Conservation (phyloP, 2,113 vertebrate genomes). For the Boleophthalmus pectinirostris region DNA sequence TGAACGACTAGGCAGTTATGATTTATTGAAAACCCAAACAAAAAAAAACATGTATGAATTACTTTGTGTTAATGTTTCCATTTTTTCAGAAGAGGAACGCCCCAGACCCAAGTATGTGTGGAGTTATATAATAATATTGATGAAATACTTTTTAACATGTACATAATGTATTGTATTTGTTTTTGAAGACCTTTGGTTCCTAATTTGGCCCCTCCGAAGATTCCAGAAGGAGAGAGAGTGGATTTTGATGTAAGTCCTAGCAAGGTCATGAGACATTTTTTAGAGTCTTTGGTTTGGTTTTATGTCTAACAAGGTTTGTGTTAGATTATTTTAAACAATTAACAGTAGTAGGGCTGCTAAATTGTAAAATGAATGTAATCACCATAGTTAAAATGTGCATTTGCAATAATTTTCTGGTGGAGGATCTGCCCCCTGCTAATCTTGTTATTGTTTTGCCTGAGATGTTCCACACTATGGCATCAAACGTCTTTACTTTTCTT, state of each 20-base stretch:
- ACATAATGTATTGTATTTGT: not conserved
- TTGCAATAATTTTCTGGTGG: no score
- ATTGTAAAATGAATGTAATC: no score
- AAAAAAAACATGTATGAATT: not conserved
- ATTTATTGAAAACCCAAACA: not conserved
- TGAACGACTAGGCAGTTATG: not conserved
- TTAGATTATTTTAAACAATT: no score
- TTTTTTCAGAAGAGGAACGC: slow-evolving; percentile 73
- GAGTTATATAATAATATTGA: not conserved
- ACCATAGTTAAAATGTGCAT: no score
- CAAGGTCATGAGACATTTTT: not conserved
- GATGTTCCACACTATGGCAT: no score
- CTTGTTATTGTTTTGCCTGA: no score
- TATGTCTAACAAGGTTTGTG: no score
- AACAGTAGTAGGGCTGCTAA: no score
- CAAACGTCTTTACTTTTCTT: no score
- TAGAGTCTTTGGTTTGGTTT: no score
- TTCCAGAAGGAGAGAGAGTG: slow-evolving; percentile 80
- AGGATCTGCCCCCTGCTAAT: no score
- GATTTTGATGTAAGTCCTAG: slow-evolving; percentile 77
- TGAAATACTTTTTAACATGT: not conserved
- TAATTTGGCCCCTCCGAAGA: slow-evolving; percentile 77
- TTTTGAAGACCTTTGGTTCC: slow-evolving; percentile 70
- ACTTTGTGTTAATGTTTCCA: not conserved
- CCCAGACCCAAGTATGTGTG: slow-evolving; percentile 78